phyloP scores from a whole-genome alignment of 2,113 vertebrate genomes.

The Lonchura striata region DNA sequence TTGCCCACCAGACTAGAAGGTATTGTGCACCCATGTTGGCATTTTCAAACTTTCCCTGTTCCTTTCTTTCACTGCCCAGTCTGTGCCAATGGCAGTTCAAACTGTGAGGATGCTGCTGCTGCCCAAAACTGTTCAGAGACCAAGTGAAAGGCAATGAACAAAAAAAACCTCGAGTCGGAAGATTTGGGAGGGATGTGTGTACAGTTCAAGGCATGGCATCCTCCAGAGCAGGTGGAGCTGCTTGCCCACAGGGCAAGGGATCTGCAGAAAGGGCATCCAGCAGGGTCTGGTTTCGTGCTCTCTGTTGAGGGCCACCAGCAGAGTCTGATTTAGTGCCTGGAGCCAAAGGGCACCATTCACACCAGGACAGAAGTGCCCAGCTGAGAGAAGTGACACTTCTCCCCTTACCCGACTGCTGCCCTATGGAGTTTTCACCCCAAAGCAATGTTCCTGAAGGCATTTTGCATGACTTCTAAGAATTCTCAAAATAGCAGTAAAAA shows the following conservation, averaged over 20 bases:
- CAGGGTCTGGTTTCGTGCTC: rapidly evolving
- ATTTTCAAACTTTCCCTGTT: not conserved
- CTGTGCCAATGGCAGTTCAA: not conserved
- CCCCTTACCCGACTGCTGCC: rapidly evolving
- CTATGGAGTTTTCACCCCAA: not conserved
- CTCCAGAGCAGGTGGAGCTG: not conserved
- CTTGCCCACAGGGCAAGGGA: not conserved
- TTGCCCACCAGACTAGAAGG: not conserved
- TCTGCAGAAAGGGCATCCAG: not conserved
- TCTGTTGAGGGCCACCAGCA: not conserved
- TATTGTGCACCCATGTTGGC: not conserved
- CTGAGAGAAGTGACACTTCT: rapidly evolving
- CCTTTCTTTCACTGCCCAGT: not conserved
- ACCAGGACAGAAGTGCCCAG: not conserved
- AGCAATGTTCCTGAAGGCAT: not conserved
- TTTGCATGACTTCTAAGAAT: not conserved
- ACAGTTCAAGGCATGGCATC: not conserved
- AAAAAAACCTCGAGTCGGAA: not conserved
- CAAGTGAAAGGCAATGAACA: rapidly evolving
- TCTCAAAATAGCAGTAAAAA: not conserved
- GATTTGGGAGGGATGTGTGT: rapidly evolving
- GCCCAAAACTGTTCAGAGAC: not conserved
- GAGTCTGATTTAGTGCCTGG: not conserved
- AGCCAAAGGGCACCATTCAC: not conserved
- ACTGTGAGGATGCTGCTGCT: not conserved